phyloP scores from a whole-genome alignment of 1,140 invertebrate genomes.

The Schmidtea mediterranea region DNA sequence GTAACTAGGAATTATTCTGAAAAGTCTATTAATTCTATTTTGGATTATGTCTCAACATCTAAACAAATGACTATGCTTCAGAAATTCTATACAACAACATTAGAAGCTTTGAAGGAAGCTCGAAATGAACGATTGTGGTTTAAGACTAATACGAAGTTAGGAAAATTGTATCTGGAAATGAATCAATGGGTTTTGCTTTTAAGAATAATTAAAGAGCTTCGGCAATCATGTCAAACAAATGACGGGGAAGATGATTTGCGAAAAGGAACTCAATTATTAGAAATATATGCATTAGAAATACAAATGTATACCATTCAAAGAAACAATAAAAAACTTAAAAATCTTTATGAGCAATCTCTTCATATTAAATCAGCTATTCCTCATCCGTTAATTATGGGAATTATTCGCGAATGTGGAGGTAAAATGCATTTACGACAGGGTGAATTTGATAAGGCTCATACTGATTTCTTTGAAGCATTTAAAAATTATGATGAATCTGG shows the following conservation, averaged over 20 bases:
- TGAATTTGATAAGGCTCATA: constrained; percentile 93
- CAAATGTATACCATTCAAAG: constrained; percentile 99
- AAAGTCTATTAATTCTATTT: constrained; percentile 94
- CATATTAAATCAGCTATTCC: constrained; percentile 98
- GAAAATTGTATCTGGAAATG: constrained; percentile 87
- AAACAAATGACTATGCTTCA: constrained; percentile 94
- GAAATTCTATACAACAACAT: constrained; percentile 93
- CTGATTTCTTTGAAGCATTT: constrained; percentile 97
- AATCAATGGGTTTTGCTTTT: constrained; percentile 74
- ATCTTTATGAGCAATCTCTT: constrained; percentile 83
- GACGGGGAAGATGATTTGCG: constrained; percentile 97
- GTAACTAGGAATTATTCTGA: constrained; percentile 97
- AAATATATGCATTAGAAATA: constrained; percentile 96
- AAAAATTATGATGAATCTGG: constrained; percentile 99
- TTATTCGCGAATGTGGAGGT: constrained; percentile 95
- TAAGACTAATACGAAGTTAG: constrained; percentile 95
- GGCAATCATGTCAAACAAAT: constrained; percentile 89
- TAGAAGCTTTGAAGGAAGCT: constrained; percentile 80
- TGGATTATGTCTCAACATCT: constrained; percentile 95
- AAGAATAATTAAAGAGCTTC: constrained; percentile 83
- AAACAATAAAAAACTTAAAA: constrained; percentile 94
- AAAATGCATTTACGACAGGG: constrained; percentile 97
- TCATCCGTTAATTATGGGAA: constrained; percentile 94
- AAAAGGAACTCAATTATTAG: constrained; percentile 83
- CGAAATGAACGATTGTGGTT: constrained; percentile 99